Conservation (phyloP, 2,888 invertebrate species). For the Plemyria rubiginata region DNA sequence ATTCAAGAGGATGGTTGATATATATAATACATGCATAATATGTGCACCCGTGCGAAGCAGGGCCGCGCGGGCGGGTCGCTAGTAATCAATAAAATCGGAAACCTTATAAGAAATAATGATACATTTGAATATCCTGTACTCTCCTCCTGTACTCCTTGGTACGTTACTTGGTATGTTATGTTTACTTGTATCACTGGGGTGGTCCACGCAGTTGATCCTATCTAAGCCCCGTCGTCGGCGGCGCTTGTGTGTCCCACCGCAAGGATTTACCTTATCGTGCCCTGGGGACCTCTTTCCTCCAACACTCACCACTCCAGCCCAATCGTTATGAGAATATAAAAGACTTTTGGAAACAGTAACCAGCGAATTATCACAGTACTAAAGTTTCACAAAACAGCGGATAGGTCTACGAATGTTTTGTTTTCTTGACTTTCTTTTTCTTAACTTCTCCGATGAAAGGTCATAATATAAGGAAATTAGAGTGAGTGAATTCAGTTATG, state of each 20-base stretch:
- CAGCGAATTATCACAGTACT: slow-evolving; percentile 57
- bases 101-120: too few relatives aligned
- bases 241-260: slow-evolving; percentile 67
- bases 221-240: slow-evolving; percentile 63
- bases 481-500: too few relatives aligned
- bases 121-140: not conserved
- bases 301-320: slow-evolving; percentile 46
- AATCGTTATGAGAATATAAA: slow-evolving; percentile 65
- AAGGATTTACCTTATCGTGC: slow-evolving; percentile 77
- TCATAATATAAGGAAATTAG: too few relatives aligned
- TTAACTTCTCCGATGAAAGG: too few relatives aligned
- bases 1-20: too few relatives aligned
- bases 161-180: slow-evolving; percentile 27
- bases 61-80: too few relatives aligned
- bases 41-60: too few relatives aligned
- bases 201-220: slow-evolving; percentile 64
- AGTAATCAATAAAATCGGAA: too few relatives aligned
- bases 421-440: too few relatives aligned
- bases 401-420: not conserved
- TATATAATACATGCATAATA: too few relatives aligned
- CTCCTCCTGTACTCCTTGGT: not conserved
- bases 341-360: slow-evolving; percentile 62
- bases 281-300: slow-evolving; percentile 61
- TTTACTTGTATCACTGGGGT: slow-evolving; percentile 59
- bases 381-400: slow-evolving; percentile 42